Evolutionary conservation across 2,113 vertebrate species (phyloP), one percentile per base, ranked within the genome.

Genomic region (Syrrhaptes paradoxus): DNA sequence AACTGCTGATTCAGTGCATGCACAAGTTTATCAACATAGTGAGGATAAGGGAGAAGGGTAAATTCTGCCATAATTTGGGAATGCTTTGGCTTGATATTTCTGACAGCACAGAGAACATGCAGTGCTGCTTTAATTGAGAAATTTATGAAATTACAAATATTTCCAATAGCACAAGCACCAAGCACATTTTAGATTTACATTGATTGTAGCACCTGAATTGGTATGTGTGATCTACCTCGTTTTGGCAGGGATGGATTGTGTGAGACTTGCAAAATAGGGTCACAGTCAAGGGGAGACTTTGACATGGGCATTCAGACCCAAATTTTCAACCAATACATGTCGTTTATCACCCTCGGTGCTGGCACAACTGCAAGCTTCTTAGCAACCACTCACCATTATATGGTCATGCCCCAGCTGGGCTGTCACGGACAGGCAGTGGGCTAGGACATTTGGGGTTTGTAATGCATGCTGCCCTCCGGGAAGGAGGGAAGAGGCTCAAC

Each of bases 391-490:
- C 58, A 52, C 95, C 54, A 20, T 41, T 41, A 75, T 66, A 28
- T 46, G 1, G 55, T 86, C 49, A 18, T 74, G 96, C 89, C 96
- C 95, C 84, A 75, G 46, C 32, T 71, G 75, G 82, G 72, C 87
- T 97, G 97, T 94, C 95, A 43, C 22, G 72, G 97, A 12, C 63
- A 70, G 90, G 45, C 58, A 96, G 81, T 38, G 73, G 97, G 65
- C 94, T 86, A 86, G 97, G 97, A 91, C 72, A 51, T 92, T 96
- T 98, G 98, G 96, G 95, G 71, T 91, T 52, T 85, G 75, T 46
- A 80, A 86, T 38, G 76, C 90, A 29, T 21, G 43, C 45, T 55
- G 76, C 61, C 21, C 55, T 80, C 84, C 34, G 13, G 26, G 31
- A 87, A 92, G 46, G 78, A 31, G 54, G 49, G n/a, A 77, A 61